Conservation (phyloP, 1,140 invertebrate species). For the Bombyx mandarina region DNA sequence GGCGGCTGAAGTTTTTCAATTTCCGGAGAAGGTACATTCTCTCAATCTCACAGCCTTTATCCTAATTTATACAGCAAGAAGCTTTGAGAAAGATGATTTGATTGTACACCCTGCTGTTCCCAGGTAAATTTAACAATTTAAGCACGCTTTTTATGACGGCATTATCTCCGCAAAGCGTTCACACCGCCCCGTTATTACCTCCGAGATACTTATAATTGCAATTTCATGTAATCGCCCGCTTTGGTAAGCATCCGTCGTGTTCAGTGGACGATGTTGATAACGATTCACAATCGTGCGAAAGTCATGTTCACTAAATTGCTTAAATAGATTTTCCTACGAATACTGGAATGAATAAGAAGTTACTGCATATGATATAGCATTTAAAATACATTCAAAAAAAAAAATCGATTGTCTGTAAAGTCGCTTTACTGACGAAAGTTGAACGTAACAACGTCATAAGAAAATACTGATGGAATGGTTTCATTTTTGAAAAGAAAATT, state of each 20-base stretch:
- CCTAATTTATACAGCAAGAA: constrained; percentile 60
- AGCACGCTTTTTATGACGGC: constrained; percentile 49
- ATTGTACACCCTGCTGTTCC: constrained; percentile 56
- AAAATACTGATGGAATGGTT: too few relatives aligned
- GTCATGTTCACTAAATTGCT: too few relatives aligned
- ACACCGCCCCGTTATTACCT: constrained; percentile 33
- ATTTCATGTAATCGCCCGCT: constrained; percentile 33
- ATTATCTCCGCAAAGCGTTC: constrained; percentile 43
- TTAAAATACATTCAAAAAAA: too few relatives aligned
- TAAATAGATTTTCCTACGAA: too few relatives aligned
- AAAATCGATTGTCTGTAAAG: too few relatives aligned
- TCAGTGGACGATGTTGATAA: constrained; percentile 7
- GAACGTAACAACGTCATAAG: too few relatives aligned
- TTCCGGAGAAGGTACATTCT: constrained; percentile 58
- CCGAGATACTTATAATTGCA: constrained; percentile 43
- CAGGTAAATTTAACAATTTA: constrained; percentile 61
- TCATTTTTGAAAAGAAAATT: too few relatives aligned
- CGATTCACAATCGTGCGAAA: too few relatives aligned
- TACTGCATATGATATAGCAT: too few relatives aligned
- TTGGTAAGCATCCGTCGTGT: constrained; percentile 23
- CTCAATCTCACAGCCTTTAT: constrained; percentile 52
- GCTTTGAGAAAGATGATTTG: constrained; percentile 53
- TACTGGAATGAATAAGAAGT: too few relatives aligned
- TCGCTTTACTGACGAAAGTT: too few relatives aligned
- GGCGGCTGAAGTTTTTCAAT: constrained; percentile 60